phyloP scores from a whole-genome alignment of 2,888 invertebrate species.

The Arctia plantaginis region DNA sequence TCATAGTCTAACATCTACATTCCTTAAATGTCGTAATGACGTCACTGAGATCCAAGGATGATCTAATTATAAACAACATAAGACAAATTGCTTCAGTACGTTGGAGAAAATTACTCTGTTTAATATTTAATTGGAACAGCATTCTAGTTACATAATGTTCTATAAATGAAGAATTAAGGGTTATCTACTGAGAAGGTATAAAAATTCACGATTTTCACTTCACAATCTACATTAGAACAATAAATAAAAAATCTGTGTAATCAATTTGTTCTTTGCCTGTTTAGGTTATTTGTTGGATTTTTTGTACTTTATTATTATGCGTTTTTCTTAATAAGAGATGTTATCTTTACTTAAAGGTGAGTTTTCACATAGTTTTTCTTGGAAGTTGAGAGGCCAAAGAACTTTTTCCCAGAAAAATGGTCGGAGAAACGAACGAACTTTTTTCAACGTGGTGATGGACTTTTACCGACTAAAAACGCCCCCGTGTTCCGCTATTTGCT shows the following conservation, averaged over 20 bases:
- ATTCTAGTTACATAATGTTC: constrained; percentile 8
- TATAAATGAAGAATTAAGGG: not conserved
- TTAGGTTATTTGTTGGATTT: not conserved
- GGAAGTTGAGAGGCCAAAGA: not conserved
- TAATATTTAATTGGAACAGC: not conserved
- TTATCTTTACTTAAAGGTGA: not conserved
- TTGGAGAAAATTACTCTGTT: constrained; percentile 16
- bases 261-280: not conserved
- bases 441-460: no score
- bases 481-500: no score
- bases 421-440: not conserved
- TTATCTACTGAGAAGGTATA: not conserved
- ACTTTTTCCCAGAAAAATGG: not conserved
- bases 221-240: not conserved
- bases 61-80: constrained; percentile 21
- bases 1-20: constrained; percentile 14
- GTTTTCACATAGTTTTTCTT: not conserved
- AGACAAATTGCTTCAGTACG: constrained; percentile 11
- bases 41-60: constrained; percentile 10
- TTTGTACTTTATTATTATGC: not conserved
- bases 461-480: no score
- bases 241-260: not conserved
- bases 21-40: constrained; percentile 9
- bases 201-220: not conserved
- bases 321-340: not conserved